Base-by-base conservation (phyloP, 2,888 invertebrate genomes). In the Cetonia aurata region DNA sequence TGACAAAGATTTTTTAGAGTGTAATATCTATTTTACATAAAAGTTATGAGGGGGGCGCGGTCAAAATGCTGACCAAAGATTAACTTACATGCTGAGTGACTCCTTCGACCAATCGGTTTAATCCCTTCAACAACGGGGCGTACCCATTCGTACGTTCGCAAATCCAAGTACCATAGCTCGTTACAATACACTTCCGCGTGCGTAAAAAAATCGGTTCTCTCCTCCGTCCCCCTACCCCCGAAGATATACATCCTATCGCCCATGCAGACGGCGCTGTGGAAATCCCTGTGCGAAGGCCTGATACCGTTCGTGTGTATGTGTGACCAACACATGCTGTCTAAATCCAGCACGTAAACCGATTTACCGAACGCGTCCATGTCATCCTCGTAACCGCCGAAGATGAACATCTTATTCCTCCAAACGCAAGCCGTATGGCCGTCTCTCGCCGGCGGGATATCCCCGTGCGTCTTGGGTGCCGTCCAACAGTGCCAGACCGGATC, bases 351-450 rank as follows among this genome's bases (percentile, higher is more conserved):
- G 82, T 92, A 93, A 0, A 95, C 90, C 78, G 93, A 93, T 79
- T 92, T 90, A 6, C 94, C 93, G 84, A 94, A 96, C 73, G 91
- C 88, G 80, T 93, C 92, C 48, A 91, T 89, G 67, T 91, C 90
- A 81, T 96, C 96, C 81, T 96, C 95, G 85, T 93, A 97, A 0
- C 97, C 97, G 33, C 96, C 96, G 86, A 95, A 96, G 72, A 97
- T 90, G 80, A 92, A 94, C 96, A 96, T 96, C 79, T 87, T 89
- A 78, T 92, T 88, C 68, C 88, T 87, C 76, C 94, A 91, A 0
- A 95, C 86, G 81, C 95, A 95, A 0, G 96, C 96, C 0, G 96
- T 92, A 83, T 98, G 97, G 0, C 97, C 98, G 85, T 98, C 97
- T 77, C 96, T 88, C 0, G 95, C 93, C 70, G 91, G 90, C 0